Conservation (phyloP, 1,140 invertebrate genomes). For the Cydia fagiglandana region DNA sequence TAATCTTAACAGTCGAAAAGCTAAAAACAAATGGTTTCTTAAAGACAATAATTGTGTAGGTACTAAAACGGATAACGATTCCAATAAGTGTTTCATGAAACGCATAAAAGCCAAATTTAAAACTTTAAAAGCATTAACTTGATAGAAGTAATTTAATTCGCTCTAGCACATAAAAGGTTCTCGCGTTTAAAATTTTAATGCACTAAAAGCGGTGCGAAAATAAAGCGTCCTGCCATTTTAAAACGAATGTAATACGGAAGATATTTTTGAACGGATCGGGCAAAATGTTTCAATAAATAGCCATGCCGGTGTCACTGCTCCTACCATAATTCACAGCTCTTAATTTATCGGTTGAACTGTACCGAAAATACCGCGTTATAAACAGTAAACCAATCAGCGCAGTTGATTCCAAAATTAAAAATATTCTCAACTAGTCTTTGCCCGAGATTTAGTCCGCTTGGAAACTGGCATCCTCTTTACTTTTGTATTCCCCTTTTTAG, state of each 20-base stretch:
- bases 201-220: slow-evolving; percentile 23
- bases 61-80: neutral
- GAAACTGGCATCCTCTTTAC: neutral
- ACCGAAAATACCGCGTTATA: neutral
- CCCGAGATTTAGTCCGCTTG: too few species aligned
- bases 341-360: slow-evolving; percentile 19
- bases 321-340: slow-evolving; percentile 10
- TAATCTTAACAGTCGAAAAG: too few species aligned
- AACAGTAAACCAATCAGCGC: neutral
- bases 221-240: slow-evolving; percentile 19
- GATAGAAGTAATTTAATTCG: slow-evolving; percentile 16
- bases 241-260: slow-evolving; percentile 25
- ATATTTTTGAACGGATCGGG: slow-evolving; percentile 3
- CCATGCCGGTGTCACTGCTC: neutral
- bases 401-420: neutral
- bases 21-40: too few species aligned
- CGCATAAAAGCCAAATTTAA: neutral
- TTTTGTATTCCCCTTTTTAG: neutral
- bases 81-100: neutral
- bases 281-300: slow-evolving; percentile 30
- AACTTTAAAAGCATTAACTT: slow-evolving; percentile 8
- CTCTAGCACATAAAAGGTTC: slow-evolving; percentile 15
- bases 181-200: slow-evolving; percentile 25
- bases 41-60: too few species aligned
- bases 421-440: neutral